Evolutionary conservation across 2,797 vertebrate species (phyloP).

Genomic region (Phalloptychus januarius): DNA sequence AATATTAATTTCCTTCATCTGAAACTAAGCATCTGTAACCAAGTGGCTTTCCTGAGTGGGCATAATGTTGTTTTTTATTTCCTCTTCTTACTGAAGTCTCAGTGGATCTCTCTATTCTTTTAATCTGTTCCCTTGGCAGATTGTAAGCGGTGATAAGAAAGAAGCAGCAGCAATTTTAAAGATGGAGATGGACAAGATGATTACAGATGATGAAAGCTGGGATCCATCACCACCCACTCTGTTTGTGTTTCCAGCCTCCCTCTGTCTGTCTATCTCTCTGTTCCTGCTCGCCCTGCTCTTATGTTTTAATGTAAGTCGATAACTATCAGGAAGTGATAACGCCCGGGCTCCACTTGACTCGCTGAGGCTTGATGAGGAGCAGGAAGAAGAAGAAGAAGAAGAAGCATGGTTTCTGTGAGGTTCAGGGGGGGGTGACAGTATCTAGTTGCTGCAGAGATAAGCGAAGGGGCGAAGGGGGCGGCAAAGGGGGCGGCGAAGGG

Average conservation of each 20-base stretch:
- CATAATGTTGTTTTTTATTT: slow-evolving; percentile 5
- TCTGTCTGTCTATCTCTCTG: slow-evolving; percentile 46
- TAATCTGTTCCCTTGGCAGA: slow-evolving; percentile 53
- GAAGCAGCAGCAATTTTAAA: slow-evolving; percentile 54
- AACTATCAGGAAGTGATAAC: slow-evolving; percentile 73
- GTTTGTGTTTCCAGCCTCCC: slow-evolving; percentile 60
- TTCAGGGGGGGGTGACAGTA: slow-evolving; percentile 51
- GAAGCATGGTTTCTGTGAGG: slow-evolving; percentile 38
- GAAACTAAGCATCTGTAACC: slow-evolving; percentile 51
- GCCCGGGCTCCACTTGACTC: slow-evolving; percentile 47
- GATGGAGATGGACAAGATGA: slow-evolving; percentile 73
- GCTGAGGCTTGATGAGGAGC: slow-evolving; percentile 57
- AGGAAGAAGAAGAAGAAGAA: slow-evolving; percentile 43
- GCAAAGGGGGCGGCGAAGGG: slow-evolving; percentile 22
- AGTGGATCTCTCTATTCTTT: slow-evolving; percentile 30
- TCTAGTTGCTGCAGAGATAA: too few species aligned
- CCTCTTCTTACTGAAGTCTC: slow-evolving; percentile 36
- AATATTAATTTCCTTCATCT: slow-evolving; percentile 60
- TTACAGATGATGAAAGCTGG: slow-evolving; percentile 72
- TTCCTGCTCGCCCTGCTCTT: slow-evolving; percentile 51
- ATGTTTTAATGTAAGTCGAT: slow-evolving; percentile 77
- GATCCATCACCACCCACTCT: slow-evolving; percentile 72
- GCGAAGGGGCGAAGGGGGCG: slow-evolving; percentile 7
- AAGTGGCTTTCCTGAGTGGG: slow-evolving; percentile 59
- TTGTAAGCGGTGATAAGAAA: slow-evolving; percentile 64